A percentile compares a stretch with the other conserved stretches of the same genome.
These are phyloP conservation scores for Empidonax traillii DNA, from an alignment of 2,113 vertebrate species.

Conservation along the genomic window DNA sequence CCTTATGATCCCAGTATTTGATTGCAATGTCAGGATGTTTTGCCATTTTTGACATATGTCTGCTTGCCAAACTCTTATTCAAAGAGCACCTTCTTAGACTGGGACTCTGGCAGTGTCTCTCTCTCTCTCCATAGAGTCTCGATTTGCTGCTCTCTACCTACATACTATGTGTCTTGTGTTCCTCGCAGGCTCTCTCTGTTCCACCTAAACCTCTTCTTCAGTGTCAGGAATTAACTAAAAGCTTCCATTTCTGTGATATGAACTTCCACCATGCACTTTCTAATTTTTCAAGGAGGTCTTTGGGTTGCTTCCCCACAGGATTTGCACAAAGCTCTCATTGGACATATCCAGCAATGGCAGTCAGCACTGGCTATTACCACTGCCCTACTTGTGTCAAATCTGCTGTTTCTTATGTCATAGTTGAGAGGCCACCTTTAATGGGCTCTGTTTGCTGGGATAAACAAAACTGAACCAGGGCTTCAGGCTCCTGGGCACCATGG, in stretches of 20 bases:
- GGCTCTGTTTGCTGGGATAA: neutral
- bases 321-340: rapidly evolving
- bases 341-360: rapidly evolving
- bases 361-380: neutral
- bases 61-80: neutral
- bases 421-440: neutral
- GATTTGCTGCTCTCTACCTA: neutral
- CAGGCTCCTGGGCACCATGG: neutral
- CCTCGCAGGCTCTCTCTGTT: neutral
- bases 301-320: neutral
- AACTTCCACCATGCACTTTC: neutral
- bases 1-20: neutral
- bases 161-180: neutral
- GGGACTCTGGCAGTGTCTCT: neutral
- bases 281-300: neutral
- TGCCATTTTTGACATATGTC: neutral
- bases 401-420: neutral
- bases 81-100: neutral
- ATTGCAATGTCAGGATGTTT: neutral
- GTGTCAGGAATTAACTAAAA: neutral
- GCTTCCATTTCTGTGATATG: rapidly evolving
- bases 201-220: neutral
- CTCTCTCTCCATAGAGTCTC: neutral
- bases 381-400: neutral
- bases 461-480: neutral